A percentile compares a stretch with the other conserved stretches of the same genome.
Evolutionary conservation across 2,113 vertebrate species (phyloP).

Genomic region (Prunella fulvescens): DNA sequence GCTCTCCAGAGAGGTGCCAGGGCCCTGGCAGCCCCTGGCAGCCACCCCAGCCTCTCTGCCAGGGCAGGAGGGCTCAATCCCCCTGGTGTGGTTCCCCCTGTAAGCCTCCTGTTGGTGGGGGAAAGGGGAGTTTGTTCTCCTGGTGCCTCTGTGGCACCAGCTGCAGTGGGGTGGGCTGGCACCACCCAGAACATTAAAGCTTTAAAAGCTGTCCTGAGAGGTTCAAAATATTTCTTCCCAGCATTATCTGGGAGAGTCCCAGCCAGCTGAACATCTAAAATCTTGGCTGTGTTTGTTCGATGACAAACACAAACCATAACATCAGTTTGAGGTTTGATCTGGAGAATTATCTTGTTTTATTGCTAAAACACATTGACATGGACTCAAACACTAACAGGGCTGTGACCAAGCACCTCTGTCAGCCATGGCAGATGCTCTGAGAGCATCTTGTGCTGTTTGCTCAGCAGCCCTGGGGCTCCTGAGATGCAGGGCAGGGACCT

Average conservation of each 20-base stretch:
- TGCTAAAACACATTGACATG: accelerated
- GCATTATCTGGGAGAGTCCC: accelerated
- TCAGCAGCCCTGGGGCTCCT: not conserved
- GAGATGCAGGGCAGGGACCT: not conserved
- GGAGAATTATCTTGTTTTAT: not conserved
- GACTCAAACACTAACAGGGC: not conserved
- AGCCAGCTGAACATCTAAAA: not conserved
- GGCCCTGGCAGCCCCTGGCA: not conserved
- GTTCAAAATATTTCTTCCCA: not conserved
- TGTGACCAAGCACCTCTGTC: accelerated
- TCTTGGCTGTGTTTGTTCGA: not conserved
- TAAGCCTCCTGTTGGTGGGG: accelerated
- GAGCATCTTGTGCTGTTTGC: not conserved
- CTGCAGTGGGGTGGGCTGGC: not conserved
- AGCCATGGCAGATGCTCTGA: accelerated
- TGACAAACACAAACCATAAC: accelerated
- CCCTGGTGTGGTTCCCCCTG: accelerated
- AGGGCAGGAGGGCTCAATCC: not conserved
- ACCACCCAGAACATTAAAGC: not conserved
- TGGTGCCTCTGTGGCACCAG: not conserved
- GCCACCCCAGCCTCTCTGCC: accelerated
- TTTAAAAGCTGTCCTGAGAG: not conserved
- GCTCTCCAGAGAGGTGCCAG: accelerated
- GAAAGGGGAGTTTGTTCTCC: not conserved
- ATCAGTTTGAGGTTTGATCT: not conserved